A percentile compares a stretch with the other conserved stretches of the same genome.
phyloP scores from a whole-genome alignment of 2,888 invertebrate species.

The Apoda limacodes region DNA sequence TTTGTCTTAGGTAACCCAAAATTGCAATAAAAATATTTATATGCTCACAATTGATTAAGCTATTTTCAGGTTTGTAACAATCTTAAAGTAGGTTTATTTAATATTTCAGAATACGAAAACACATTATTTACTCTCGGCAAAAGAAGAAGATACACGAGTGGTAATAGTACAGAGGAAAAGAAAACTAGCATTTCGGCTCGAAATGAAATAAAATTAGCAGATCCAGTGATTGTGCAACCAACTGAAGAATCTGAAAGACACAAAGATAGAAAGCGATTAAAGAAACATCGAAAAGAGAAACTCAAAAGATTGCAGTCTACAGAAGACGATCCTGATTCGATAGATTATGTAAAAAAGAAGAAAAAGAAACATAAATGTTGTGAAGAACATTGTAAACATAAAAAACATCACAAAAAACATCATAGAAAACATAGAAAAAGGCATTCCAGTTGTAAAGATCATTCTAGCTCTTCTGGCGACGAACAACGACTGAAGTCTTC shows the following conservation, averaged over 20 bases:
- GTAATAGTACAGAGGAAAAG: conserved; percentile 70
- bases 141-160: conserved; percentile 78
- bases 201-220: conserved; percentile 30
- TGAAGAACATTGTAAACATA: conserved; percentile 78
- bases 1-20: too few species aligned
- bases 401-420: conserved; percentile 81
- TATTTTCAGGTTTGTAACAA: too few species aligned
- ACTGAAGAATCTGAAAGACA: conserved; percentile 54
- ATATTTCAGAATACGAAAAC: conserved; percentile 82
- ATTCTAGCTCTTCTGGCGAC: conserved; percentile 61
- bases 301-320: conserved; percentile 50
- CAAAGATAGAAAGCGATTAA: conserved; percentile 74
- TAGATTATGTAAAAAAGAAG: conserved; percentile 72
- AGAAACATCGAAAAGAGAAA: conserved; percentile 77
- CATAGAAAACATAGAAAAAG: conserved; percentile 84
- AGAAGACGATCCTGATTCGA: conserved; percentile 47
- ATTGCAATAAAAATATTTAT: too few species aligned
- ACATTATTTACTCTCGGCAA: conserved; percentile 82
- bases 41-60: too few species aligned
- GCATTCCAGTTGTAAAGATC: conserved; percentile 63
- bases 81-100: too few species aligned
- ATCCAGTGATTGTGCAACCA: conserved; percentile 17
- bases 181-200: conserved; percentile 30
- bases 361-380: conserved; percentile 77
- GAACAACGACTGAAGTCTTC: conserved; percentile 55